Evolutionary conservation across 2,888 invertebrate species (phyloP).

Genomic region (Mamestra brassicae): DNA sequence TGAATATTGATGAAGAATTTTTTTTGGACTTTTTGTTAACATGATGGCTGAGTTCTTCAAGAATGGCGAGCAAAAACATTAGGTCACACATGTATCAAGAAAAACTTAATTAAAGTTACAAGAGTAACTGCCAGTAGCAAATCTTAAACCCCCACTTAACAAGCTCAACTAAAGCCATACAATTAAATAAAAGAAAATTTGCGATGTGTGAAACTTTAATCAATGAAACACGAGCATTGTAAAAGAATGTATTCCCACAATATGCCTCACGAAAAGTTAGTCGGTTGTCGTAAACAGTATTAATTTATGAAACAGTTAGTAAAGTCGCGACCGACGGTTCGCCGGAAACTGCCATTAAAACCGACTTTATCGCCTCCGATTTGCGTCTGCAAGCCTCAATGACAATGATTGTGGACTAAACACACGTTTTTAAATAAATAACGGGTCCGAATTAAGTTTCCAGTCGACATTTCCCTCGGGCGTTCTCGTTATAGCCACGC

Average conservation of each 20-base stretch:
- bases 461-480: conserved; percentile 73
- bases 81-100: neutral
- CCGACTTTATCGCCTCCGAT: conserved; percentile 76
- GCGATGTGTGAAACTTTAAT: conserved; percentile 9
- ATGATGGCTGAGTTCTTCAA: neutral
- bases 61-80: neutral
- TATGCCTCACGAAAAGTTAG: conserved; percentile 41
- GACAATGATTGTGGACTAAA: conserved; percentile 77
- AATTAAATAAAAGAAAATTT: conserved; percentile 8
- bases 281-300: conserved; percentile 66
- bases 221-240: conserved; percentile 30
- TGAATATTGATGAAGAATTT: conserved; percentile 26
- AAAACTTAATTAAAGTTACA: conserved; percentile 19
- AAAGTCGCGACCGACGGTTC: conserved; percentile 48
- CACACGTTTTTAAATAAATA: conserved; percentile 75
- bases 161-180: conserved; percentile 13
- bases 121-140: neutral
- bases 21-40: neutral
- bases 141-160: neutral
- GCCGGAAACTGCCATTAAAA: conserved; percentile 75
- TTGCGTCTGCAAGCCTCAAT: conserved; percentile 65
- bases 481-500: conserved; percentile 77
- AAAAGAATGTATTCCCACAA: conserved; percentile 56
- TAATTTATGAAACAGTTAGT: conserved; percentile 62
- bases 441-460: conserved; percentile 69